Evolutionary conservation across 1,140 invertebrate species (phyloP), one percentile per base, ranked within the genome.

Genomic region (Nasonia longicornis): DNA sequence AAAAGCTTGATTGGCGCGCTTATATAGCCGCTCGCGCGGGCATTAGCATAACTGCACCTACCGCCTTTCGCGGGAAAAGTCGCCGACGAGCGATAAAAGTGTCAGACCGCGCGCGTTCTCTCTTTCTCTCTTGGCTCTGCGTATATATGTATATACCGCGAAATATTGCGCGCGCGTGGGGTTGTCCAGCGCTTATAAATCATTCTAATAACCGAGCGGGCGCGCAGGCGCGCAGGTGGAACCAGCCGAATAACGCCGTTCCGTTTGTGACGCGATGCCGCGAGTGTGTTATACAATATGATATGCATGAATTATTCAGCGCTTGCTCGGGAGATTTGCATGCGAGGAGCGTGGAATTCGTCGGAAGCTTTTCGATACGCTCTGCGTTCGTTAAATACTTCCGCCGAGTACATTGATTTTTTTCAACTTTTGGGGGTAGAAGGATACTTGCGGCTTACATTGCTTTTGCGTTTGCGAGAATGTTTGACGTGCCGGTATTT

Each of bases 151-250:
- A 8, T 71, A 31, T 35, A 22, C 38, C 35, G 31, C 70, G 20
- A 42, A 35, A 66, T 29, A 29, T 14, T 22, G 31, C 29, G 35
- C 26, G 26, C 26, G 26, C n/a, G 16, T 3, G 16, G 11, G 22
- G 63, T 16, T 6, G 52, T 85, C 84, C 85, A 82, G 83, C 83
- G 72, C 81, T 82, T 83, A 85, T 89, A 88, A 87, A 88, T 89
- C 87, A 88, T 88, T 77, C 83, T 87, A 87, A 89, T 88, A 88
- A 87, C 85, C 84, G 82, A 82, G 84, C 80, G 85, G 58, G 58
- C 11, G 76, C 38, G 42, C 16, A 1, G 26, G 0, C 26, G 42
- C 52, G 52, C 52, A 58, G 52, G 52, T 58, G 52, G 52, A 58
- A 58, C 52, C 52, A 58, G 14, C 20, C 52, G 52, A 58, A 58